phyloP scores from a whole-genome alignment of 2,113 vertebrate species.

The Typhlomys cinereus region DNA sequence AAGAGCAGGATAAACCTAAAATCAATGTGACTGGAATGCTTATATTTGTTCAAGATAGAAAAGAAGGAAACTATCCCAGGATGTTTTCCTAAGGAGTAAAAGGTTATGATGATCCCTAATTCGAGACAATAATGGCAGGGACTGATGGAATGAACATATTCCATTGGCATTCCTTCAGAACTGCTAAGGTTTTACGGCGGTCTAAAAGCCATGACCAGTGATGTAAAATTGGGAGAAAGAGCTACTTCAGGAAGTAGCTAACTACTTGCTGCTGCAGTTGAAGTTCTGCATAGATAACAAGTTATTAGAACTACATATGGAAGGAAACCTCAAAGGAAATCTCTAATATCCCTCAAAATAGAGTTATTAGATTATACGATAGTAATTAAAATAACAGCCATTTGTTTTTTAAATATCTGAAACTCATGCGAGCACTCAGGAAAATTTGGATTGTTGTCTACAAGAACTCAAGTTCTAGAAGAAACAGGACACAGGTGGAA shows the following conservation, averaged over 20 bases:
- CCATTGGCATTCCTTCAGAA: not conserved
- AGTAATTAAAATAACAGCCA: not conserved
- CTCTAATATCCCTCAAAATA: no score
- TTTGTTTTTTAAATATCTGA: not conserved
- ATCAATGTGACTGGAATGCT: not conserved
- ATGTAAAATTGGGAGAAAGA: not conserved
- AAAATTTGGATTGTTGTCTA: not conserved
- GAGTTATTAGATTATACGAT: not conserved
- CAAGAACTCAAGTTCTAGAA: not conserved
- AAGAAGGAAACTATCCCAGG: not conserved
- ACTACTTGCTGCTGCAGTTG: not conserved
- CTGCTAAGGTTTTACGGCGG: not conserved
- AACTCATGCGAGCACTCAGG: not conserved
- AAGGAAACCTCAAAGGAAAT: constrained; percentile 20
- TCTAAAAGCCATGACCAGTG: not conserved
- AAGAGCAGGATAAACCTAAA: not conserved
- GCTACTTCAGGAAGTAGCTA: not conserved
- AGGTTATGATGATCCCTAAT: not conserved
- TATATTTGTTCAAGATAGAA: not conserved
- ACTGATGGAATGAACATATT: not conserved
- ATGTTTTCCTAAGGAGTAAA: not conserved
- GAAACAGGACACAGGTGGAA: not conserved
- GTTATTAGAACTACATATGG: not conserved
- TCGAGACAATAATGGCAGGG: not conserved
- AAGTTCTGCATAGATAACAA: not conserved